Evolutionary conservation across 1,140 invertebrate genomes (phyloP).

Genomic region (Cotesia vestalis): DNA sequence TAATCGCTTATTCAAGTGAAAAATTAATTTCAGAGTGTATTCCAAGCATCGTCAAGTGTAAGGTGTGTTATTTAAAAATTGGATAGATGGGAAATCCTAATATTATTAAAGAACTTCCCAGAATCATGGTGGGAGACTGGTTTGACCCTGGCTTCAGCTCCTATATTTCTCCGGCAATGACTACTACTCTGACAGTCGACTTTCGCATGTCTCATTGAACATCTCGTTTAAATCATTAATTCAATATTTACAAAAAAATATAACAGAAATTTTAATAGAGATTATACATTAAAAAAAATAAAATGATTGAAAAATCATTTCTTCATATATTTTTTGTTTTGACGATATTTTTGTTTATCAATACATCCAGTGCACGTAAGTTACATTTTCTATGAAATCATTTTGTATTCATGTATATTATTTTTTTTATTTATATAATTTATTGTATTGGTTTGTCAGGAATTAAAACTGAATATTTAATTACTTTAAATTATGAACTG

Average conservation of each 20-base stretch:
- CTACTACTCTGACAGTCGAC: conserved; percentile 38
- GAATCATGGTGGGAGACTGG: conserved; percentile 42
- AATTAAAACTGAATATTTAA: neutral
- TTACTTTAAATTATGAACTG: neutral
- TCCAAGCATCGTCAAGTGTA: no score
- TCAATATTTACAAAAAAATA: neutral
- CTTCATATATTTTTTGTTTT: neutral
- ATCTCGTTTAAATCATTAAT: conserved; percentile 5
- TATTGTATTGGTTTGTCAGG: no score
- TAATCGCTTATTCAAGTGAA: no score
- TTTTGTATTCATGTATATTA: neutral
- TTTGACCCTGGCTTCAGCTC: conserved; percentile 45
- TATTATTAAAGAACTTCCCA: conserved; percentile 3
- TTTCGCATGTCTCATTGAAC: conserved; percentile 23
- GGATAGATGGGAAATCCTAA: conserved; percentile 7
- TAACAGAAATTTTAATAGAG: neutral
- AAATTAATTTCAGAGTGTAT: no score
- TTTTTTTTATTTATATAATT: neutral
- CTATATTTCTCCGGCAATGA: conserved; percentile 27
- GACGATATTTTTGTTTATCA: neutral
- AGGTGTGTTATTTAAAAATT: no score
- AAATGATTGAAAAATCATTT: conserved; percentile 3
- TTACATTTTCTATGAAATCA: neutral
- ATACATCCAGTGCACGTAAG: conserved; percentile 13
- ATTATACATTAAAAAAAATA: neutral